Evolutionary conservation across 2,888 invertebrate species (phyloP), one percentile per base, ranked within the genome.

Genomic region (Magallana nippona): DNA sequence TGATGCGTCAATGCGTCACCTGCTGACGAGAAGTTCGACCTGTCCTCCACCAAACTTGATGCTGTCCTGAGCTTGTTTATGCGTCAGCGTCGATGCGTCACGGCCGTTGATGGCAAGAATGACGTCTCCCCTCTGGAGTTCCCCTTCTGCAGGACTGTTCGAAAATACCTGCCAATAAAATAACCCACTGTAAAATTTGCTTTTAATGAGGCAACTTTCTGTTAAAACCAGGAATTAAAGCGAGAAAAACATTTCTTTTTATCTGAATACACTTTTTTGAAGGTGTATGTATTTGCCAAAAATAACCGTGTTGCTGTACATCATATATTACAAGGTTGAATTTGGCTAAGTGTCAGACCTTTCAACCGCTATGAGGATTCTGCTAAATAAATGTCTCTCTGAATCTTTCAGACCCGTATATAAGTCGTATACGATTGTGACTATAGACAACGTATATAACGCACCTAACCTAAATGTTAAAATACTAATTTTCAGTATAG

Each of bases 51-150:
- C 92, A 80, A 89, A 89, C 83, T 92, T 93, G 87, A 94, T 93
- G 55, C 91, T 79, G 84, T 96, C 97, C 95, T 98, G 97, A 83
- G 98, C 98, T 95, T 98, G 97, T 94, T 97, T 97, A 93, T 98
- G 98, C 91, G 97, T 96, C 92, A 98, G 95, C 93, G 97, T 97
- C 86, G 97, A 95, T 79, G 97, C 96, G 95, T 98, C 98, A 95
- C 97, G 97, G 93, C 97, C 97, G 93, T 97, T 97, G 91, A 98
- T 97, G 95, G 97, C 97, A 90, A 97, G 96, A 92, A 98, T 97
- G 92, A 98, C 96, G 95, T 98, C 98, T 89, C 98, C 98, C 89
- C 97, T 96, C 90, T 97, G 96, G 89, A 98, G 96, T 91, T 97
- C 96, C 82, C 97, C 97, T 91, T 97, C 96, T n/a, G 97, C 96